Base-by-base conservation (phyloP, 2,113 vertebrate species). In the Formicarius rufipectus region DNA sequence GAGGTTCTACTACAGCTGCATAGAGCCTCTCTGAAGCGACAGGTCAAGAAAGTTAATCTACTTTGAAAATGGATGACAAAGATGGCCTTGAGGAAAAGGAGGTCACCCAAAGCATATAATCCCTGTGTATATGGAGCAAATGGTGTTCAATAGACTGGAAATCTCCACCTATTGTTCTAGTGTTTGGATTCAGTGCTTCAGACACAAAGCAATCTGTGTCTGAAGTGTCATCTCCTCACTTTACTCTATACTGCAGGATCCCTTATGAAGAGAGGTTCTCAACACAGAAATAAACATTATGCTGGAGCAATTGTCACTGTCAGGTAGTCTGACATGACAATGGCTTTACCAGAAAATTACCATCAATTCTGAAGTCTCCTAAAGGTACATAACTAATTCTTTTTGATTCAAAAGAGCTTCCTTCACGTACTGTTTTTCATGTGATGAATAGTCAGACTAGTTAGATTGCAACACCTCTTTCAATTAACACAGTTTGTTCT, bases 11-110 rank as follows among this genome's bases (percentile, higher is more conserved):
- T 49, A 10, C 14, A 33, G 14, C 49, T 82, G 7, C 16, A 44
- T 1, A 42, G 33, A 79, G 1, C 37, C 14, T 37, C 40, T 66
- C 49, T 89, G 80, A 78, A 89, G 33, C 1, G 1, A 35, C 0
- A 0, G 9, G 23, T 73, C 55, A 55, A 25, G 9, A 53, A 58
- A 83, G 18, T 17, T 62, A 39, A 53, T 64, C 33, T 76, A n/a
- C 22, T 64, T 40, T 76, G 60, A 82, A 85, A 79, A 23, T 22
- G 25, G 53, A 23, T 60, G 27, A 50, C 35, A 66, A 68, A 85
- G 33, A 47, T 16, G 6, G 16, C 4, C 20, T 18, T 21, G 15
- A 62, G 56, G 35, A 42, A 77, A 14, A 59, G 20, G 80, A 50
- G 15, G 31, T 60, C n/a, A 87, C 49, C 14, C 66, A 69, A 49